Evolutionary conservation across 2,113 vertebrate genomes (phyloP), one percentile per base, ranked within the genome.

Genomic region (Malurus cyaneus): DNA sequence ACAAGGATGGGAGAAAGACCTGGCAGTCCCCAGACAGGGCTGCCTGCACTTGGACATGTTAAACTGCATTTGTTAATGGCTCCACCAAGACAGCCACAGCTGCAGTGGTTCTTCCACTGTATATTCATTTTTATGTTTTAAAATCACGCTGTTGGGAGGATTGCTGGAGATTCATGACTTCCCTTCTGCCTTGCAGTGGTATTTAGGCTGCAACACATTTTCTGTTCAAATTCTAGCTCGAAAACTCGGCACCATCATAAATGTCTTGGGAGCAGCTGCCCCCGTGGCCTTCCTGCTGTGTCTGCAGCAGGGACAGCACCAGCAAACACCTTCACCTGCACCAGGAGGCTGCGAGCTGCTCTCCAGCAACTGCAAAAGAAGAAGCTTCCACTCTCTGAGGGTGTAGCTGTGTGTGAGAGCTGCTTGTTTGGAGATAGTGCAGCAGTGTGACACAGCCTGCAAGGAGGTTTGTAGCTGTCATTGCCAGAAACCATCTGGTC

Each of bases 1-100:
- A 83, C 56, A 76, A 80, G 67, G 87, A 80, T 65, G 60, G 67
- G 88, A 94, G 87, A 60, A 88, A 70, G 71, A 70, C 47, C 57
- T 36, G 56, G 77, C 79, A 92, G 54, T 26, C 39, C 60, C 5
- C 64, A 80, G 72, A 36, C 62, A 60, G 71, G 67, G 31, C 70
- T 89, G 93, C n/a, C 88, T 92, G 79, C 18, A 24, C 44, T 92
- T 56, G 81, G 47, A 54, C 0, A 0, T 74, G 52, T 94, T 93
- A 88, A 47, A 28, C 72, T 90, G 80, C 56, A 64, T 94, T 95
- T 87, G 32, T 81, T 86, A 90, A 92, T 84, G 59, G 88, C 80
- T 80, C 86, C 53, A 88, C 60, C 25, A n/a, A 93, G 56, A 36
- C 85, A 91, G 81, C 46, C 82, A 86, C 82, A 94, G 93, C 93